phyloP scores from a whole-genome alignment of 2,797 vertebrate species.

The Zalophus californianus region DNA sequence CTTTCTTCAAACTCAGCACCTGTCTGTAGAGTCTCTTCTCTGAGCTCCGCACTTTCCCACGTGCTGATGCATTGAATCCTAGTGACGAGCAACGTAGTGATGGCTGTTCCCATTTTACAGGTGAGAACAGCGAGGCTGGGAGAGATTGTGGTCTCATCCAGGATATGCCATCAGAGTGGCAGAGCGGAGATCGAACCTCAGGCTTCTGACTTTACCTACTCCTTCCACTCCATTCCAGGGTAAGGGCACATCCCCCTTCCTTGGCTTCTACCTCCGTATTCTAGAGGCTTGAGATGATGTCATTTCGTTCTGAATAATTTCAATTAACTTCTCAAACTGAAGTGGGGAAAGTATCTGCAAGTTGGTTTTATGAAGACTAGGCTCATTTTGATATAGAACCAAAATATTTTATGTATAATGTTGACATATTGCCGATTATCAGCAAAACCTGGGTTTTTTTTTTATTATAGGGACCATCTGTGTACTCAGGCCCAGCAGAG shows the following conservation, averaged over 20 bases:
- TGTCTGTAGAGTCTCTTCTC: not conserved
- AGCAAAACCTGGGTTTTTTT: not conserved
- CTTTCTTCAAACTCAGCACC: not conserved
- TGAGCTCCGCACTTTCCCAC: not conserved
- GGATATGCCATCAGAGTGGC: not conserved
- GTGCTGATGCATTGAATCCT: accelerated
- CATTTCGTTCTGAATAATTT: not conserved
- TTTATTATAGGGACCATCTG: not conserved
- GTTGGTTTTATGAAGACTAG: not conserved
- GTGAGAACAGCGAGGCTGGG: not conserved
- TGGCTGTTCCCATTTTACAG: not conserved
- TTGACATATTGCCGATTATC: not conserved
- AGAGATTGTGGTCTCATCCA: not conserved
- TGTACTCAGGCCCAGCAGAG: not conserved
- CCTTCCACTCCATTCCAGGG: not conserved
- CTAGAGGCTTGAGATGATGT: not conserved
- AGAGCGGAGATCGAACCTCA: not conserved
- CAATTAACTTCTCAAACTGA: not conserved
- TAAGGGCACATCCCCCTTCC: accelerated
- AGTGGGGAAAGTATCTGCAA: not conserved
- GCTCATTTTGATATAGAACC: not conserved
- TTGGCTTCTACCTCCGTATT: not conserved
- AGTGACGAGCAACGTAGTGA: accelerated
- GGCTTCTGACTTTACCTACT: not conserved
- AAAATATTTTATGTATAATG: not conserved